Evolutionary conservation across 2,797 vertebrate species (phyloP), one percentile per base, ranked within the genome.

Genomic region (Cygnus olor): DNA sequence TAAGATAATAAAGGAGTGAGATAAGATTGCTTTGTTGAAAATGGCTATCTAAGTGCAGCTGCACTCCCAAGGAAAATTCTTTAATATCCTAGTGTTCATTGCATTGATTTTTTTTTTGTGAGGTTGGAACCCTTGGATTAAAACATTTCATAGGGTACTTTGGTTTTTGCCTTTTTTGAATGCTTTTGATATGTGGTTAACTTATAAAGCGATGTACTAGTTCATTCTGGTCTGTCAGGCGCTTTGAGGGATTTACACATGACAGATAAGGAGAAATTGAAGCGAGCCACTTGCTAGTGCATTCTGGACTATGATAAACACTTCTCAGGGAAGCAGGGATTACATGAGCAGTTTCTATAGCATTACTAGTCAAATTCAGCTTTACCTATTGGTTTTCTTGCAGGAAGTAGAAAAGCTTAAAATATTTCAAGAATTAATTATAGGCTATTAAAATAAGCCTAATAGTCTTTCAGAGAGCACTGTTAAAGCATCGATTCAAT

Each of bases 121-220:
- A 6, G 24, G 30, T 11, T 32, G 14, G 12, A 72, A 45, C 6
- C 8, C 13, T 66, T 70, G 0, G 2, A 38, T 72, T 61, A 76
- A 76, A 40, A 4, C 57, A 8, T 10, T 90, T 82, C 3, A 10
- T 36, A n/a, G 16, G 4, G 3, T 10, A 6, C 5, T 12, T 72
- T 53, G 11, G 18, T 22, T n/a, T 5, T 76, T 36, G 0, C 10
- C 3, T 9, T n/a, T 34, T 20, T 49, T 20, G 1, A 36, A 42
- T 72, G 7, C 6, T 83, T 91, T 85, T 72, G 12, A 11, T 63
- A 36, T 2, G 21, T 45, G 7, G 19, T 80, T 80, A n/a, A 60
- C 8, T 70, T 77, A 14, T 3, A 4, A 60, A 49, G 19, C 61
- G 21, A 42, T 60, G 8, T 30, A n/a, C 19, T 78, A 45, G 82